phyloP scores from a whole-genome alignment of 2,113 vertebrate species.

The Gymnarchus niloticus region DNA sequence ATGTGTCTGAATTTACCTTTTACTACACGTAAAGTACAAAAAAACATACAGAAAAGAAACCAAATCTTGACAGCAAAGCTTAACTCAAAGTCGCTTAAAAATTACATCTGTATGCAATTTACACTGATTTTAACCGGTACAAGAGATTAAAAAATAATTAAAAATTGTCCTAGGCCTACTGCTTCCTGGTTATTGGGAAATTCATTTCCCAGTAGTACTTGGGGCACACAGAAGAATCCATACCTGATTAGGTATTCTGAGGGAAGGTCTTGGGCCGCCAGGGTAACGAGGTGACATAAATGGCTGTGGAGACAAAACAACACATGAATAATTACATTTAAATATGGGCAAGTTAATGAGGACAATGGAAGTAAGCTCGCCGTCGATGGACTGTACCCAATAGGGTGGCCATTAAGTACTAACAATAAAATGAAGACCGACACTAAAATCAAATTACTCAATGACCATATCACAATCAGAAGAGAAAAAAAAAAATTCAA shows the following conservation, averaged over 20 bases:
- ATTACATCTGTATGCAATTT: not conserved
- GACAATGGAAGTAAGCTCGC: not conserved
- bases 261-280: slow-evolving; percentile 86
- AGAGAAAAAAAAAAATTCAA: not conserved
- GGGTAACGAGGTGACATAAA: slow-evolving; percentile 99
- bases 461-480: not conserved
- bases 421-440: not conserved
- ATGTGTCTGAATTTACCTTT: no score
- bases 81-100: not conserved
- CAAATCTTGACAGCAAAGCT: not conserved
- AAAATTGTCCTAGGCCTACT: not conserved
- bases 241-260: slow-evolving; percentile 98
- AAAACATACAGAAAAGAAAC: not conserved
- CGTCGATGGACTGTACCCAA: not conserved
- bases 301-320: slow-evolving; percentile 64
- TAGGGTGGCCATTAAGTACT: no score
- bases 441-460: not conserved
- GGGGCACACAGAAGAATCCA: slow-evolving; percentile 28
- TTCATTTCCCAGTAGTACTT: slow-evolving; percentile 17
- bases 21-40: not conserved
- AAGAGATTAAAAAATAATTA: not conserved
- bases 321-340: slow-evolving; percentile 21
- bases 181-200: not conserved
- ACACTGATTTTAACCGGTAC: not conserved
- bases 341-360: slow-evolving; percentile 24